phyloP scores from a whole-genome alignment of 35 echinoderm and acorn worm genomes.

The Apostichopus californicus region DNA sequence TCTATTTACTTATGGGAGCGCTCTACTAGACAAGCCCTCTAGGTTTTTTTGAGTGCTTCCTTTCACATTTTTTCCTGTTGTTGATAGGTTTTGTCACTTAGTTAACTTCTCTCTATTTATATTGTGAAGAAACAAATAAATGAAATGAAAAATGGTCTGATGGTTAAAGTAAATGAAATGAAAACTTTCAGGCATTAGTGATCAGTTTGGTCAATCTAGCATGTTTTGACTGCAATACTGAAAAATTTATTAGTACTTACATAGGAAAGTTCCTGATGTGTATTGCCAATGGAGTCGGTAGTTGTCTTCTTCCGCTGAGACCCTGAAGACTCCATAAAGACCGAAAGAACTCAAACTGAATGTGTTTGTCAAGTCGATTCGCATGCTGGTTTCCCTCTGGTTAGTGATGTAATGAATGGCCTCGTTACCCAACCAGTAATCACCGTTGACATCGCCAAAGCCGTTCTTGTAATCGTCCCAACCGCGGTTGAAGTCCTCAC shows the following conservation, averaged over 20 bases:
- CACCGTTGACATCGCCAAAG: slow-evolving; percentile 58
- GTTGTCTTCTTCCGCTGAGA: background rate
- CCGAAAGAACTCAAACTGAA: background rate
- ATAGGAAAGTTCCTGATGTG: background rate
- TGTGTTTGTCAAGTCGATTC: background rate
- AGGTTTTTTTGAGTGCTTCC: no score
- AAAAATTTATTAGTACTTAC: slow-evolving; percentile 8
- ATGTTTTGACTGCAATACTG: no score
- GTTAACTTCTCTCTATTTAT: no score
- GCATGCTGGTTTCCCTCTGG: background rate
- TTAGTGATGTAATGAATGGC: slow-evolving; percentile 26
- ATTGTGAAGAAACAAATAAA: no score
- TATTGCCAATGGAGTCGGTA: background rate
- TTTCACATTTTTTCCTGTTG: no score
- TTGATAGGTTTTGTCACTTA: no score
- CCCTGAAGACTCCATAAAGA: background rate
- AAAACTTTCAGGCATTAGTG: no score
- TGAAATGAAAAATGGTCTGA: no score
- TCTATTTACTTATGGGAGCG: no score
- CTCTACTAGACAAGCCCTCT: no score
- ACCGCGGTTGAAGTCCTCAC: slow-evolving; percentile 54
- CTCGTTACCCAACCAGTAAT: slow-evolving; percentile 54
- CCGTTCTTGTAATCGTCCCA: slow-evolving; percentile 57
- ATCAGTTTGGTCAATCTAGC: no score
- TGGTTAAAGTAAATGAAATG: no score